Conservation (phyloP, 2,888 invertebrate species). For the Phengaris arion region DNA sequence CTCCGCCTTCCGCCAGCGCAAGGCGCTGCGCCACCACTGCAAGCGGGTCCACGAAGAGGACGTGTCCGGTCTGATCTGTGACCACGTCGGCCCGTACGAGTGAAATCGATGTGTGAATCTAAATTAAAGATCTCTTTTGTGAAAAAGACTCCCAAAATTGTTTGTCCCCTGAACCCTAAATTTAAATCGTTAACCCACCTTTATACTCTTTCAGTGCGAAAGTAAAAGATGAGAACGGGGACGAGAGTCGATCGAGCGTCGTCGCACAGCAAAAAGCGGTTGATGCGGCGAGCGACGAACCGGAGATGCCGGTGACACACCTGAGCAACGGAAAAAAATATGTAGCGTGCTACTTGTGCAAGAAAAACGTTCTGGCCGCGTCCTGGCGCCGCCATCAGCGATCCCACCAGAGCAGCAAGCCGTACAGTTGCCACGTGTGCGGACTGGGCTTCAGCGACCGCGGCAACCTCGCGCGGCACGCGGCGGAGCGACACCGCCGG, state of each 20-base stretch:
- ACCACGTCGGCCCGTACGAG: conserved; percentile 35
- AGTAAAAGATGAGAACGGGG: background rate
- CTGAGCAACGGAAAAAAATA: conserved; percentile 45
- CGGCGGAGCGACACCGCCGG: conserved; percentile 66
- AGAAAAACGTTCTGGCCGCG: conserved; percentile 48
- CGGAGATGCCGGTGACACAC: conserved; percentile 33
- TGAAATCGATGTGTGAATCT: conserved; percentile 20
- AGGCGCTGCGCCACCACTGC: conserved; percentile 60
- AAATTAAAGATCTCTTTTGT: too few relatives aligned
- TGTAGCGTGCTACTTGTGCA: conserved; percentile 61
- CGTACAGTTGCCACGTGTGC: conserved; percentile 75
- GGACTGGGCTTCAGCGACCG: conserved; percentile 71
- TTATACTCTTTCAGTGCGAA: conserved; percentile 7
- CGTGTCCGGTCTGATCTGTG: conserved; percentile 33
- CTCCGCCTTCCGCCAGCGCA: conserved; percentile 77
- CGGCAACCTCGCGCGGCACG: conserved; percentile 75
- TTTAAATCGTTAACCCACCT: background rate
- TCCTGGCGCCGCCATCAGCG: conserved; percentile 71
- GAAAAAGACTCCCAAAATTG: background rate
- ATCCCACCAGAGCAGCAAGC: conserved; percentile 60
- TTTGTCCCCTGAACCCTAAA: background rate
- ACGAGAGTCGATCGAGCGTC: background rate
- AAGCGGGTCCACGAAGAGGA: conserved; percentile 62
- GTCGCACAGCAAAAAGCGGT: background rate
- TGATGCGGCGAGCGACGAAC: background rate